phyloP scores from a whole-genome alignment of 1,140 invertebrate genomes.

The Penaeus chinensis region DNA sequence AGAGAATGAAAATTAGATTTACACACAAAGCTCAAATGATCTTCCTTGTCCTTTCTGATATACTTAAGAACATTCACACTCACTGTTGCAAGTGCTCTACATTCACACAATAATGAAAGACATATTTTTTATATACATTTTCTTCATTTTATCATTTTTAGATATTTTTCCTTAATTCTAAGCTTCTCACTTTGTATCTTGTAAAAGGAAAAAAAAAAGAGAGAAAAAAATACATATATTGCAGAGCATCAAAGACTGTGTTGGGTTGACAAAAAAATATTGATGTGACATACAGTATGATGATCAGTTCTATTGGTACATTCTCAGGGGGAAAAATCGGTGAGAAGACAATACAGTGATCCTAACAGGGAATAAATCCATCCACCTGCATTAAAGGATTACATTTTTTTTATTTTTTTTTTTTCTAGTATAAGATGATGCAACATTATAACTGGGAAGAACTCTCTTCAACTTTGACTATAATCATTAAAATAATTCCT shows the following conservation, averaged over 20 bases:
- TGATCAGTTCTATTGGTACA: too few species aligned
- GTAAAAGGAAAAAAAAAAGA: neutral
- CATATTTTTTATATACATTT: conserved; percentile 42
- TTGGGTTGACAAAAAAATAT: neutral
- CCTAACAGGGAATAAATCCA: too few species aligned
- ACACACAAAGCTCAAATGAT: neutral
- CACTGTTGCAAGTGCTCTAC: conserved; percentile 31
- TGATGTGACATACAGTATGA: too few species aligned
- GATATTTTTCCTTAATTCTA: conserved; percentile 27
- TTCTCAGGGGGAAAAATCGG: too few species aligned
- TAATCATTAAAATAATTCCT: too few species aligned
- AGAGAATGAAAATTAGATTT: too few species aligned
- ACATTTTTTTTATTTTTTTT: too few species aligned
- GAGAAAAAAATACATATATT: neutral
- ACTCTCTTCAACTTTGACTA: too few species aligned
- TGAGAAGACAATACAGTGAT: too few species aligned
- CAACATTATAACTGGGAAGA: too few species aligned
- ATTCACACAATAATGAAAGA: conserved; percentile 37
- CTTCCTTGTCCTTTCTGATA: neutral
- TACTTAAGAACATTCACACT: neutral
- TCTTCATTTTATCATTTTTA: conserved; percentile 22
- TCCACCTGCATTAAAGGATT: too few species aligned
- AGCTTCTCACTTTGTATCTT: conserved; percentile 13
- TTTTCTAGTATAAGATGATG: too few species aligned
- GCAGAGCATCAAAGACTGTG: neutral